Conservation (phyloP, 1,140 invertebrate species). For the Procambarus clarkii region DNA sequence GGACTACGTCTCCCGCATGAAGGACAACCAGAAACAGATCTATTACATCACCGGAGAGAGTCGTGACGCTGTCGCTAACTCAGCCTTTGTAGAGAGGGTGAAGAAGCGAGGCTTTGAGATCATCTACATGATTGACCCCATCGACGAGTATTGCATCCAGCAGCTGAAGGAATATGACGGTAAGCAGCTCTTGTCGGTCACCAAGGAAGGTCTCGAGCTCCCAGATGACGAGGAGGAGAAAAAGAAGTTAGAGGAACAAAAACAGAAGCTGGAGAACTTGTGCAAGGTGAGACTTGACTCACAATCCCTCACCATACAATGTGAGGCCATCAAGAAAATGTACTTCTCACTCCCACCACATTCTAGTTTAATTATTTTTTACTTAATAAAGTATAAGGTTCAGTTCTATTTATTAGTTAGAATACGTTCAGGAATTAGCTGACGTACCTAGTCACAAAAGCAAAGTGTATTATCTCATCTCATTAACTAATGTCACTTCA, state of each 20-base stretch:
- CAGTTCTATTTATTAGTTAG: too few relatives aligned
- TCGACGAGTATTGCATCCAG: conserved; percentile 99
- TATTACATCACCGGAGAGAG: conserved; percentile 99
- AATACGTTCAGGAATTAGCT: too few relatives aligned
- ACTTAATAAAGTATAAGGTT: too few relatives aligned
- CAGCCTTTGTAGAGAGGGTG: conserved; percentile 97
- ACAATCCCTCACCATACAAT: conserved; percentile 82
- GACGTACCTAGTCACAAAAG: too few relatives aligned
- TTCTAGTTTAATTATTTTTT: too few relatives aligned
- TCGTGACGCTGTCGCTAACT: conserved; percentile 96
- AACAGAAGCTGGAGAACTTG: conserved; percentile 93
- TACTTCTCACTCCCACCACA: too few relatives aligned
- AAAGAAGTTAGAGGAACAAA: conserved; percentile 97
- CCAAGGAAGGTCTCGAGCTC: conserved; percentile 97
- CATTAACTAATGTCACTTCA: too few relatives aligned
- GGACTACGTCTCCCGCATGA: conserved; percentile 98
- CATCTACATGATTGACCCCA: conserved; percentile 98
- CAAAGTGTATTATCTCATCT: too few relatives aligned
- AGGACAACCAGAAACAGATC: conserved; percentile 97
- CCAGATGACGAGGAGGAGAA: conserved; percentile 97
- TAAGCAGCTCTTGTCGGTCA: conserved; percentile 95
- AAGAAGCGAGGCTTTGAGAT: conserved; percentile 98
- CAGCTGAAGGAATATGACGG: conserved; percentile 98
- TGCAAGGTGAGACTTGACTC: conserved; percentile 91
- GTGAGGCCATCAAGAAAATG: too few relatives aligned